These are phyloP conservation scores for Euura lappo DNA, from an alignment of 1,140 invertebrate genomes.

Conservation along the genomic window DNA sequence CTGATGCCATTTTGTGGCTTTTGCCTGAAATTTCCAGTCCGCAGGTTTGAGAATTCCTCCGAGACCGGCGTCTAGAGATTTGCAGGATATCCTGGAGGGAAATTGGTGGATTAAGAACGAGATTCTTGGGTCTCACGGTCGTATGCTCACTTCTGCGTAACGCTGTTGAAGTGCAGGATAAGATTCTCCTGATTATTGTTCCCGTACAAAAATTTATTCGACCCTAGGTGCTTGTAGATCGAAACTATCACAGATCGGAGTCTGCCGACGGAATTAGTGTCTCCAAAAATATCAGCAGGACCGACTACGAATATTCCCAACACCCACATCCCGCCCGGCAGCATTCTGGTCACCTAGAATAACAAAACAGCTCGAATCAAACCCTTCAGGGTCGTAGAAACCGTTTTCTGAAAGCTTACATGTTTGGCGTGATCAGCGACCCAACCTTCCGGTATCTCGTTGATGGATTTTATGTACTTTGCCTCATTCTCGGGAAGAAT, in stretches of 20 bases:
- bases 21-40: constrained; percentile 70
- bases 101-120: constrained; percentile 38
- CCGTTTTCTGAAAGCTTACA: constrained; percentile 40
- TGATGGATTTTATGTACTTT: constrained; percentile 49
- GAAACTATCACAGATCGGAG: constrained; percentile 64
- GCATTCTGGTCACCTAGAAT: constrained; percentile 75
- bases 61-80: constrained; percentile 43
- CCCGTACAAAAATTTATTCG: constrained; percentile 66
- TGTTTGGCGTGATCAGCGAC: constrained; percentile 75
- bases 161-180: constrained; percentile 60
- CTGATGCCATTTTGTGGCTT: constrained; percentile 70
- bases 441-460: constrained; percentile 66
- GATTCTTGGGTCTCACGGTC: constrained; percentile 51
- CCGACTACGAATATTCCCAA: constrained; percentile 69
- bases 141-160: constrained; percentile 51
- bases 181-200: constrained; percentile 59
- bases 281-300: constrained; percentile 69
- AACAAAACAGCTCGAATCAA: background rate
- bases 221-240: constrained; percentile 62
- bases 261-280: constrained; percentile 55
- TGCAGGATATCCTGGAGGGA: constrained; percentile 48
- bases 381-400: constrained; percentile 15
- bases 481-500: constrained; percentile 28
- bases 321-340: constrained; percentile 81
- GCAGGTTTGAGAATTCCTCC: constrained; percentile 59